phyloP scores from a whole-genome alignment of 2,113 vertebrate species.

The Nothobranchius furzeri region DNA sequence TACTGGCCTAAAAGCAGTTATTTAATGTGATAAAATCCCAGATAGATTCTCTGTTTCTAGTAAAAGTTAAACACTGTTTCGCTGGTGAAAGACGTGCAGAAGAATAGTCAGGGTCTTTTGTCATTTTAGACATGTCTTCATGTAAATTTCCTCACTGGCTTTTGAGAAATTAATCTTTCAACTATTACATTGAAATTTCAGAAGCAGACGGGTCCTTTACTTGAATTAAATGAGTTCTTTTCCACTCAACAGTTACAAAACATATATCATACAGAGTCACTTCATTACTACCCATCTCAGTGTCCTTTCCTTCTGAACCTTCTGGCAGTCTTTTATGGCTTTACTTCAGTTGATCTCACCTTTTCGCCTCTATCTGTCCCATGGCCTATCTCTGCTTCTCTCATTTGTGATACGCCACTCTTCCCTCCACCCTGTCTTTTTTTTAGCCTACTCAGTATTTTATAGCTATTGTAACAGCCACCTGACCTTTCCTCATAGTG shows the following conservation, averaged over 20 bases:
- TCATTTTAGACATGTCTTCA: conserved; percentile 2
- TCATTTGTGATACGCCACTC: conserved; percentile 19
- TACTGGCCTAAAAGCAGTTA: too few relatives aligned
- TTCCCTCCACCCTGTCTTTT: conserved; percentile 15
- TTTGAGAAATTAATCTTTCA: neutral
- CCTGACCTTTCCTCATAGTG: conserved; percentile 69
- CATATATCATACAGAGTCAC: conserved; percentile 11
- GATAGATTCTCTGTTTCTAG: neutral
- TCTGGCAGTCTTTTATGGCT: conserved; percentile 45
- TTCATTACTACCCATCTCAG: conserved; percentile 6
- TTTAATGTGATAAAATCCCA: too few relatives aligned
- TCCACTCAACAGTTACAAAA: conserved; percentile 16
- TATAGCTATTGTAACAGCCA: conserved; percentile 67
- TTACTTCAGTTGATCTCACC: conserved; percentile 39
- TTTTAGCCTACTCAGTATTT: conserved; percentile 40
- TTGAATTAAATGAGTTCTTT: conserved; percentile 17
- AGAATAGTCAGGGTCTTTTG: neutral
- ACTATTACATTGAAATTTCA: neutral
- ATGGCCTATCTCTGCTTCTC: conserved; percentile 13
- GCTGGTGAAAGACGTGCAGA: too few relatives aligned
- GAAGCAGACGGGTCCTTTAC: neutral
- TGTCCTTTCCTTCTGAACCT: conserved; percentile 29
- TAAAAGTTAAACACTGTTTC: too few relatives aligned
- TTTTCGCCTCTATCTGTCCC: conserved; percentile 20
- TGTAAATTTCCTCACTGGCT: neutral